phyloP scores from a whole-genome alignment of 2,113 vertebrate species.

The Emydocephalus ijimae region DNA sequence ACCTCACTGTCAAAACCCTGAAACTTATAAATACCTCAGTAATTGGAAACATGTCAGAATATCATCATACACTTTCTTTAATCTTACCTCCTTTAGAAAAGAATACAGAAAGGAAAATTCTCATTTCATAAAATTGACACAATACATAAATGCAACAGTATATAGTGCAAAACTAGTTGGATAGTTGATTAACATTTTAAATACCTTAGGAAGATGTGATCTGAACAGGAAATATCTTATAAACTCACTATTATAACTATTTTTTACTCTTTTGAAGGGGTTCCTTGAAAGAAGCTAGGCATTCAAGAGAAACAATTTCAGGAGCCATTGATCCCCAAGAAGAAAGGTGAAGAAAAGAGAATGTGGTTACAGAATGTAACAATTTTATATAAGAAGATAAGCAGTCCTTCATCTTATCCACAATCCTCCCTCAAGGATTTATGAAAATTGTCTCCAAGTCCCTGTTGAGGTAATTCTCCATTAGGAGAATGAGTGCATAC shows the following conservation, averaged over 20 bases:
- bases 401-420: neutral
- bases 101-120: slow-evolving; percentile 52
- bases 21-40: slow-evolving; percentile 17
- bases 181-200: slow-evolving; percentile 52
- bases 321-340: neutral
- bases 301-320: neutral
- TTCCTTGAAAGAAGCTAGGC: slow-evolving; percentile 2
- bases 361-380: neutral
- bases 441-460: neutral
- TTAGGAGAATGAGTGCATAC: too few species aligned
- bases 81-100: slow-evolving; percentile 38
- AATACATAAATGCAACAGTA: slow-evolving; percentile 45
- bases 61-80: neutral
- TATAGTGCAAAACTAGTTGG: slow-evolving; percentile 42
- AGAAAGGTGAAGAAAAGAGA: neutral
- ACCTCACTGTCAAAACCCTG: neutral
- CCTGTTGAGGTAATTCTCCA: too few species aligned
- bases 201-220: slow-evolving; percentile 51
- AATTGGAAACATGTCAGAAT: slow-evolving; percentile 5
- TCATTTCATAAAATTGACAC: slow-evolving; percentile 32
- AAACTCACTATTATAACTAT: neutral
- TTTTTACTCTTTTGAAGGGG: slow-evolving; percentile 38
- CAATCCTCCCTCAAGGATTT: neutral
- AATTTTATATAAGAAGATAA: neutral
- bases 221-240: slow-evolving; percentile 35